These are phyloP conservation scores for Tetragnatha versicolor DNA, from an alignment of 1,140 invertebrate species.

Conservation along the genomic window DNA sequence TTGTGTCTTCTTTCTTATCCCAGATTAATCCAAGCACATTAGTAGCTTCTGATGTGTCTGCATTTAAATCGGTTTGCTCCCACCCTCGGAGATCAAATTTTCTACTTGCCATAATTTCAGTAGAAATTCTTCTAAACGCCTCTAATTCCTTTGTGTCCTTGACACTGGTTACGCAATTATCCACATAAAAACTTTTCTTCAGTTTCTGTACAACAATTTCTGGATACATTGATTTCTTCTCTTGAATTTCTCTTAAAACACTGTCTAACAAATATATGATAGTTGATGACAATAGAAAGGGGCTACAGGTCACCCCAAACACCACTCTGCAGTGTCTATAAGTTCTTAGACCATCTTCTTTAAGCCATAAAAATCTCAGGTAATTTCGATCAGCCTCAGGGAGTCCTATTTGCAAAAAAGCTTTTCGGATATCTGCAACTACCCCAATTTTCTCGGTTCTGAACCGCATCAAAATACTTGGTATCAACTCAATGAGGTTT, in stretches of 20 bases:
- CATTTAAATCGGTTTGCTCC: constrained; percentile 6
- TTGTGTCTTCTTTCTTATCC: neutral
- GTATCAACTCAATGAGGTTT: constrained; percentile 47
- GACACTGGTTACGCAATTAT: neutral
- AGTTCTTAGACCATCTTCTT: neutral
- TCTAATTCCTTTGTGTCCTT: neutral
- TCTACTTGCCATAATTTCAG: constrained; percentile 21
- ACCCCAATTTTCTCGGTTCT: constrained; percentile 3
- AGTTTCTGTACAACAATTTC: neutral
- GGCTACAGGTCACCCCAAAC: constrained; percentile 9
- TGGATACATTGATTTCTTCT: neutral
- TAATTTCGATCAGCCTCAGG: neutral
- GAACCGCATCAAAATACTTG: constrained; percentile 58
- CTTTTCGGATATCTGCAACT: constrained; percentile 62
- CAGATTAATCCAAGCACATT: neutral
- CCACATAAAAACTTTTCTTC: constrained; percentile 6
- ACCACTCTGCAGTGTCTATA: neutral
- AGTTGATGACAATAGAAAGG: neutral
- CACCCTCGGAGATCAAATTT: constrained; percentile 31
- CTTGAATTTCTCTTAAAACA: neutral
- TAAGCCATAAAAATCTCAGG: constrained; percentile 11
- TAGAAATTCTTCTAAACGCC: neutral
- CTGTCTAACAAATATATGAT: neutral
- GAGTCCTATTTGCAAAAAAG: constrained; percentile 63
- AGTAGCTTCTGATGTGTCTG: neutral